Evolutionary conservation across 1,140 invertebrate species (phyloP).

Genomic region (Diprion similis): DNA sequence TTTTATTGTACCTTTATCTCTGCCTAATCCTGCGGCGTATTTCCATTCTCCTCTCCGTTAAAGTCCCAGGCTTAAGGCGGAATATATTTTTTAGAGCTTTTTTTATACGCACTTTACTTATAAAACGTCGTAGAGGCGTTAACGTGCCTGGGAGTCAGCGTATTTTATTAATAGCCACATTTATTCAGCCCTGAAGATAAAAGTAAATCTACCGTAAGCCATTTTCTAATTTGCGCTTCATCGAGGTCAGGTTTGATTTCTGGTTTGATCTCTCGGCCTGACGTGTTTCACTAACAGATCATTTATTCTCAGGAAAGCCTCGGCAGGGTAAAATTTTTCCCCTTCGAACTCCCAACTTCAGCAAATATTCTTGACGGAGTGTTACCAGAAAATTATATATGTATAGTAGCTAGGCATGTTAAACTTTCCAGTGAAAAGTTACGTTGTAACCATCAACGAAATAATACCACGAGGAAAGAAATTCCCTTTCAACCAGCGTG

Average conservation of each 20-base stretch:
- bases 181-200: background rate
- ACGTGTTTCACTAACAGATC: background rate
- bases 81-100: slow-evolving; percentile 6
- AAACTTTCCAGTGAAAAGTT: too few species aligned
- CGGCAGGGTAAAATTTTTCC: background rate
- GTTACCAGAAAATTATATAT: too few species aligned
- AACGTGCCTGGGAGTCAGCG: background rate
- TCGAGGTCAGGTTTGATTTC: background rate
- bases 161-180: background rate
- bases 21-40: slow-evolving; percentile 1
- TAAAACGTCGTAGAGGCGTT: background rate
- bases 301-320: background rate
- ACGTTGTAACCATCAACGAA: too few species aligned
- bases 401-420: too few species aligned
- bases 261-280: background rate
- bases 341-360: too few species aligned
- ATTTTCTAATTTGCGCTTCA: background rate
- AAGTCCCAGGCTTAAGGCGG: background rate
- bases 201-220: background rate
- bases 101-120: background rate
- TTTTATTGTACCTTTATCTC: slow-evolving; percentile 6
- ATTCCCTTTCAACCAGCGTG: too few species aligned
- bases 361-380: too few species aligned
- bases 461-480: too few species aligned
- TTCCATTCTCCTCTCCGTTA: background rate